Evolutionary conservation across 2,113 vertebrate genomes (phyloP).

Genomic region (Nematolebias whitei): DNA sequence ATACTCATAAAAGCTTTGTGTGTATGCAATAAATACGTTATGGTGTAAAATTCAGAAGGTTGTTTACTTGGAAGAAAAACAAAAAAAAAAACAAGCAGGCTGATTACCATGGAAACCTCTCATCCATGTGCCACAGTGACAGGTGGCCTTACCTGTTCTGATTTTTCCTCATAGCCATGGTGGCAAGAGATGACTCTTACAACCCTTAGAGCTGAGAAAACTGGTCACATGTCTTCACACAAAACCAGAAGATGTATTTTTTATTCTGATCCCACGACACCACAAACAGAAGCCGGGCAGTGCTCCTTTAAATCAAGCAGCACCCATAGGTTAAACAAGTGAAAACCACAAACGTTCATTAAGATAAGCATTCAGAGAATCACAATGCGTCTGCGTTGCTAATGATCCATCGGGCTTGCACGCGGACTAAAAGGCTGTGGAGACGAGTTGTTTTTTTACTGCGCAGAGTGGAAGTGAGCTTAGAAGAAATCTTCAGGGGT

Average conservation of each 20-base stretch:
- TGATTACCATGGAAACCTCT: slow-evolving; percentile 55
- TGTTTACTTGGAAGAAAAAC: slow-evolving; percentile 16
- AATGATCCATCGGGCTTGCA: slow-evolving; percentile 19
- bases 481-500: slow-evolving; percentile 38
- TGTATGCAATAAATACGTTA: slow-evolving; percentile 30
- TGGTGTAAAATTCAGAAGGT: slow-evolving; percentile 2
- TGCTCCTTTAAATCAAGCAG: slow-evolving; percentile 5
- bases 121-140: slow-evolving; percentile 33
- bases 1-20: slow-evolving; percentile 9
- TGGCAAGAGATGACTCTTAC: slow-evolving; percentile 23
- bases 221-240: not conserved
- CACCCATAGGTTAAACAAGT: slow-evolving; percentile 7
- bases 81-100: slow-evolving; percentile 53
- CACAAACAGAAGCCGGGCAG: not conserved
- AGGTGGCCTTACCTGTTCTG: slow-evolving; percentile 41
- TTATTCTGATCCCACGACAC: not conserved
- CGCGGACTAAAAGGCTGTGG: slow-evolving; percentile 31
- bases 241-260: too few relatives aligned
- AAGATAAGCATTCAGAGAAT: slow-evolving; percentile 5
- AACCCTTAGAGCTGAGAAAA: slow-evolving; percentile 4
- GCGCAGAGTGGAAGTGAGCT: slow-evolving; percentile 34
- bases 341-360: slow-evolving; percentile 7
- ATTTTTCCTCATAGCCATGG: slow-evolving; percentile 29
- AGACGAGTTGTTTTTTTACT: slow-evolving; percentile 36
- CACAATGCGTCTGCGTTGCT: slow-evolving; percentile 25